Base-by-base conservation (phyloP, 2,113 vertebrate genomes). In the Calypte anna region DNA sequence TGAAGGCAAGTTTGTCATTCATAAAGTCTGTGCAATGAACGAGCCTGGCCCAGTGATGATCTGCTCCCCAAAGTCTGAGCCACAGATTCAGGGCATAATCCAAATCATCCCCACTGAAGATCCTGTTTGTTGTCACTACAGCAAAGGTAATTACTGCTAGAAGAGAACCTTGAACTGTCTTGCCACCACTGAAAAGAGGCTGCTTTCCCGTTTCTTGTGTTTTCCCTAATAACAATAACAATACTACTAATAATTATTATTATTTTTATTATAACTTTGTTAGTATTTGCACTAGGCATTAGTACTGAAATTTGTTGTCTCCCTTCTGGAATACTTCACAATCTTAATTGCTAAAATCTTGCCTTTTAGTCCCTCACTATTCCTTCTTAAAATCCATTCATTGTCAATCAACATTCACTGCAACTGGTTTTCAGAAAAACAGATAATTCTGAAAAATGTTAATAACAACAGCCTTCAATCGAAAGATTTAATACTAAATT, bases 401-500 rank as follows among this genome's bases (percentile, higher is more conserved):
- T 66, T 90, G 53, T 94, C 75, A 97, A 54, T 62, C 51, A 94
- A 63, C 16, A 86, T 81, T 93, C 80, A 50, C 62, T 89, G 68
- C 43, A 38, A 88, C 53, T 86, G 9, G 36, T 95, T 96, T 48
- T 67, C 43, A 38, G 72, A 82, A 96, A 97, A 94, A 94, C 9
- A 69, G 40, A 59, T 94, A 96, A 94, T 92, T 94, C 89, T 84
- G 72, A 91, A 94, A 97, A 94, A 96, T 82, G 43, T 63, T 94
- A 94, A 92, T 78, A 92, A 33, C 28, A 81, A 96, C 80, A 90
- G 15, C 43, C 50, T 94, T 94, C 86, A 91, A n/a, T 18, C 59
- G 70, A 67, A 92, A 95, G 38, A 63, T 89, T 96, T 97, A 96
- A 91, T 94, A 96, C 96, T 88, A 57, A 93, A 81, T 84, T 93